Percentiles rank a stretch among this genome's conserved stretches.
phyloP scores from a whole-genome alignment of 2,797 vertebrate genomes.

The Taenioides sp. region DNA sequence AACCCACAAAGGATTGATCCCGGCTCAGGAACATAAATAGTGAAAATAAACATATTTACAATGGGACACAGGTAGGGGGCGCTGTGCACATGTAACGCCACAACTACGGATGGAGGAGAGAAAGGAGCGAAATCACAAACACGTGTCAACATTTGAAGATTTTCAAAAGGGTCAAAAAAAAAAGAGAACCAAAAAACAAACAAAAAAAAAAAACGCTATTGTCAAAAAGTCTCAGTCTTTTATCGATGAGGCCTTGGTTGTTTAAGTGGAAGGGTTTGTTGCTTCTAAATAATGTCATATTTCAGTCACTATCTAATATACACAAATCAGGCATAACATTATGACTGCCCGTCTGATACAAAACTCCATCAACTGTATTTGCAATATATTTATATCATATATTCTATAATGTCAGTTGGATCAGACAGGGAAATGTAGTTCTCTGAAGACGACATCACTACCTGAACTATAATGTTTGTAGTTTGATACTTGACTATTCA shows the following conservation, averaged over 20 bases:
- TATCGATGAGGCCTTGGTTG: background rate
- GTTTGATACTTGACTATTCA: background rate
- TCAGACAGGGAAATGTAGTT: background rate
- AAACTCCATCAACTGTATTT: background rate
- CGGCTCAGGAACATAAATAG: conserved; percentile 90
- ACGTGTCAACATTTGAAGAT: conserved; percentile 32
- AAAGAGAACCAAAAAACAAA: background rate
- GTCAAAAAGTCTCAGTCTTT: conserved; percentile 32
- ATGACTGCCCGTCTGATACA: background rate
- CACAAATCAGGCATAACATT: background rate
- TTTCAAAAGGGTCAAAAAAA: conserved; percentile 27
- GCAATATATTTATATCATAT: background rate
- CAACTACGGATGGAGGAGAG: conserved; percentile 26
- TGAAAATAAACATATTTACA: conserved; percentile 95
- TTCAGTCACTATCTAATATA: background rate
- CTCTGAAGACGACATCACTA: too few species aligned
- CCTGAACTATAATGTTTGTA: background rate
- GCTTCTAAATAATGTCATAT: background rate
- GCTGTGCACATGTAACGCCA: conserved; percentile 51
- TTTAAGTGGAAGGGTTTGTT: background rate
- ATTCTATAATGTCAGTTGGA: background rate
- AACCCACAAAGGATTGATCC: conserved; percentile 97
- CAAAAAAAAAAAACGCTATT: conserved; percentile 16
- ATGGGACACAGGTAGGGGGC: conserved; percentile 48
- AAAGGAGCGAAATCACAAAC: conserved; percentile 4